These are phyloP conservation scores for Amia ocellicauda DNA, from an alignment of 2,113 vertebrate genomes.

Conservation along the genomic window DNA sequence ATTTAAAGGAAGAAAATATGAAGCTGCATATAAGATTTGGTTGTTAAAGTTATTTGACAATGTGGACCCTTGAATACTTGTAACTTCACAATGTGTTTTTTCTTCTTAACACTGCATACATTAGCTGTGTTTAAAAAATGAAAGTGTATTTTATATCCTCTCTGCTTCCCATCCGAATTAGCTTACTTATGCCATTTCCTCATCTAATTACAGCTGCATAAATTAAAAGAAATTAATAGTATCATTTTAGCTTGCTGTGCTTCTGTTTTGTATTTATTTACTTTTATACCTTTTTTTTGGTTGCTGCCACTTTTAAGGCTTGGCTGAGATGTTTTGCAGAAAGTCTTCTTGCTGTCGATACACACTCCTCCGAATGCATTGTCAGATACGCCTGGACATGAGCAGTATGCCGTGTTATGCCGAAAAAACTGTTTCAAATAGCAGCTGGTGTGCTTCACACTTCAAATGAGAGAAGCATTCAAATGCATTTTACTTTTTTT, in stretches of 20 bases:
- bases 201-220: not conserved
- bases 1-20: too few relatives aligned
- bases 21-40: too few relatives aligned
- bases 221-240: not conserved
- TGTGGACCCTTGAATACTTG: too few relatives aligned
- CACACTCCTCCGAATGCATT: not conserved
- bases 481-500: constrained; percentile 7
- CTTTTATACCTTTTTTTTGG: not conserved
- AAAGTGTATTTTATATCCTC: too few relatives aligned
- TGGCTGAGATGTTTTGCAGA: not conserved
- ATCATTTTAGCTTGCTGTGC: not conserved
- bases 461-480: not conserved
- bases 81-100: too few relatives aligned
- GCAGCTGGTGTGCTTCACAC: constrained; percentile 8
- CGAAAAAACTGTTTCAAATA: constrained; percentile 3
- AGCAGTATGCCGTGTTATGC: constrained; percentile 4
- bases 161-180: not conserved
- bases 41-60: too few relatives aligned
- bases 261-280: not conserved
- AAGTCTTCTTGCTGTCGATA: not conserved
- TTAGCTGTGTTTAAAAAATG: too few relatives aligned
- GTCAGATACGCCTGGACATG: constrained; percentile 11
- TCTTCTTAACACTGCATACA: too few relatives aligned
- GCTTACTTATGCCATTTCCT: not conserved
- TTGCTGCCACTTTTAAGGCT: not conserved